These are phyloP conservation scores for Danio choprae DNA, from an alignment of 2,797 vertebrate genomes.

Conservation along the genomic window DNA sequence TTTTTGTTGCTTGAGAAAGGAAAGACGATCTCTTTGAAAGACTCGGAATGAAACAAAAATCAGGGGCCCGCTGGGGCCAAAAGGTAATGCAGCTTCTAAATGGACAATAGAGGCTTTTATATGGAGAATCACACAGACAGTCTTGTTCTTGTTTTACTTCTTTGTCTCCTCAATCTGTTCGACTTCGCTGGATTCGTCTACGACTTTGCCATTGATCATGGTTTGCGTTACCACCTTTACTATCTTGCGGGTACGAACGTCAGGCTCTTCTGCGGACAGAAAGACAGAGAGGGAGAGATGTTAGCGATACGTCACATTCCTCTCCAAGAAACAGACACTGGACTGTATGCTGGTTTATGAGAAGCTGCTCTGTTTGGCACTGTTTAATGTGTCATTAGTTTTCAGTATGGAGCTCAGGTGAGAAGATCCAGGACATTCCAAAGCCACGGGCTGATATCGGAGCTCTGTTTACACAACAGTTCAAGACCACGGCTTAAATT, in stretches of 20 bases:
- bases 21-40: conserved; percentile 61
- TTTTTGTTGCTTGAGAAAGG: conserved; percentile 58
- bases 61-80: conserved; percentile 27
- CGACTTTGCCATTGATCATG: conserved; percentile 85
- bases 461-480: conserved; percentile 7
- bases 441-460: background rate
- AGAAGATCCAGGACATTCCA: conserved; percentile 25
- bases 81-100: conserved; percentile 44
- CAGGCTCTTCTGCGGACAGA: conserved; percentile 76
- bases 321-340: conserved; percentile 25
- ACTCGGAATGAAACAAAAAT: conserved; percentile 53
- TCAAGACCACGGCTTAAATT: conserved; percentile 10
- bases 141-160: conserved; percentile 68
- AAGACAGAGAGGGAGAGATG: background rate
- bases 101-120: conserved; percentile 59
- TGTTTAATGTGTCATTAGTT: conserved; percentile 53
- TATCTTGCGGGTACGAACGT: conserved; percentile 85
- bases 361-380: conserved; percentile 46
- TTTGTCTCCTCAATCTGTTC: conserved; percentile 83
- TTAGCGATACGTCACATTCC: conserved; percentile 26
- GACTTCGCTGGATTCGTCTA: conserved; percentile 85
- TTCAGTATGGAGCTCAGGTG: conserved; percentile 23
- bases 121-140: conserved; percentile 41
- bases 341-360: conserved; percentile 35
- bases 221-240: conserved; percentile 89